These are phyloP conservation scores for Antechinus stuartii DNA, from an alignment of 2,113 vertebrate genomes.

Conservation along the genomic window DNA sequence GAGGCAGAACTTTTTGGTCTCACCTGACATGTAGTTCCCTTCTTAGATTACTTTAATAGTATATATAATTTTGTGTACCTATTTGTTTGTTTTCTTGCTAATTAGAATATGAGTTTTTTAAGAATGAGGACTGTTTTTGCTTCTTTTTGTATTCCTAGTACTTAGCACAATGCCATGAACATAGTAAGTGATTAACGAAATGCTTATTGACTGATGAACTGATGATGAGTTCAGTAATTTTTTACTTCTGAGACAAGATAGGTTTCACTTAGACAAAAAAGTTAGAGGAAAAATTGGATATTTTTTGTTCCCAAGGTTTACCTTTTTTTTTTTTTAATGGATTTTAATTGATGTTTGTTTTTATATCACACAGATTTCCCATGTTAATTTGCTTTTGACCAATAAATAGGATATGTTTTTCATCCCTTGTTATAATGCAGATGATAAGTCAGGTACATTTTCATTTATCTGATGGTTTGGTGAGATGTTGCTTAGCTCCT, in stretches of 20 bases:
- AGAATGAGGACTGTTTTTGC: background rate
- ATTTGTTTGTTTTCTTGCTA: background rate
- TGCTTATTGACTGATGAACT: background rate
- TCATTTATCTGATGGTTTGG: background rate
- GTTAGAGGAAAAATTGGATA: background rate
- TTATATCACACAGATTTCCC: background rate
- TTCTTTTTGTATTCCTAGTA: background rate
- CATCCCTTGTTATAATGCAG: too few relatives aligned
- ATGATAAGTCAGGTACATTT: too few relatives aligned
- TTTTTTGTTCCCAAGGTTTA: too few relatives aligned
- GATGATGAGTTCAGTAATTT: background rate
- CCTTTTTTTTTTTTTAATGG: too few relatives aligned
- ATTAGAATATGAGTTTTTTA: background rate
- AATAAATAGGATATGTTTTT: background rate
- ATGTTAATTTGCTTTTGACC: background rate
- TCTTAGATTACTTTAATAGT: background rate
- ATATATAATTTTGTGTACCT: background rate
- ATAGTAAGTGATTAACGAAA: background rate
- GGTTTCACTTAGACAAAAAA: slow-evolving; percentile 47
- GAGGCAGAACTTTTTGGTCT: background rate
- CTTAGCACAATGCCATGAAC: background rate
- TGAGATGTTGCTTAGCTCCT: slow-evolving; percentile 5
- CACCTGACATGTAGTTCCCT: background rate
- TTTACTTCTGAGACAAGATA: background rate
- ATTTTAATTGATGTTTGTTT: too few relatives aligned